Percentiles rank a stretch among this genome's conserved stretches.
phyloP scores from a whole-genome alignment of 2,113 vertebrate species.

The Dicerorhinus sumatrensis region DNA sequence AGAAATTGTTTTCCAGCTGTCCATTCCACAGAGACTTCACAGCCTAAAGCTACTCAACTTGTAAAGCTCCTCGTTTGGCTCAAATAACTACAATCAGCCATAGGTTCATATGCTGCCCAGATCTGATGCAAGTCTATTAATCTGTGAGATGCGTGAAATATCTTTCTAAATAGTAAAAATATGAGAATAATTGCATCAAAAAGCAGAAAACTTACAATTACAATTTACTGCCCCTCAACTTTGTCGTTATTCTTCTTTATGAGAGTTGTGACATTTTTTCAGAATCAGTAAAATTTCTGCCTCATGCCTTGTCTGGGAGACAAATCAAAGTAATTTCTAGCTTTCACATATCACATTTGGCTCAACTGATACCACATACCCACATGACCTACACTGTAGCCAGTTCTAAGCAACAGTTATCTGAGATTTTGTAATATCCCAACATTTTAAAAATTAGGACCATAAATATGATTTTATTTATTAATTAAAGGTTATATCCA shows the following conservation, averaged over 20 bases:
- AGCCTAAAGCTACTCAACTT: rapidly evolving
- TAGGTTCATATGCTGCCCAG: rapidly evolving
- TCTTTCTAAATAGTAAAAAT: not conserved
- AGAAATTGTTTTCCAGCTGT: conserved; percentile 53
- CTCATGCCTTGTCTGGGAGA: not conserved
- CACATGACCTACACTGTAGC: not conserved
- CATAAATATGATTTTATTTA: not conserved
- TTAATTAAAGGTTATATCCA: not conserved
- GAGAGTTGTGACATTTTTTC: not conserved
- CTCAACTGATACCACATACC: not conserved
- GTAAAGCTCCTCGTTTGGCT: too few relatives aligned
- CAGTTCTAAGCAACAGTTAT: not conserved
- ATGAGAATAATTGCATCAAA: not conserved
- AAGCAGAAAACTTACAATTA: not conserved
- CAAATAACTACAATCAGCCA: not conserved
- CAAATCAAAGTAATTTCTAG: not conserved
- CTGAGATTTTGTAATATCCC: not conserved
- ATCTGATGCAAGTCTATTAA: not conserved
- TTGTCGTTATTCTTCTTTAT: not conserved
- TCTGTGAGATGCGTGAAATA: not conserved
- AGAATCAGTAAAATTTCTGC: not conserved
- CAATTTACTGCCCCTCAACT: not conserved
- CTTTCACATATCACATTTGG: not conserved
- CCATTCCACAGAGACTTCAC: not conserved
- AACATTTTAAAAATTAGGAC: not conserved